Percentiles rank a stretch among this genome's conserved stretches.
Evolutionary conservation across 2,888 invertebrate genomes (phyloP).

Genomic region (Plagiodera versicolora): DNA sequence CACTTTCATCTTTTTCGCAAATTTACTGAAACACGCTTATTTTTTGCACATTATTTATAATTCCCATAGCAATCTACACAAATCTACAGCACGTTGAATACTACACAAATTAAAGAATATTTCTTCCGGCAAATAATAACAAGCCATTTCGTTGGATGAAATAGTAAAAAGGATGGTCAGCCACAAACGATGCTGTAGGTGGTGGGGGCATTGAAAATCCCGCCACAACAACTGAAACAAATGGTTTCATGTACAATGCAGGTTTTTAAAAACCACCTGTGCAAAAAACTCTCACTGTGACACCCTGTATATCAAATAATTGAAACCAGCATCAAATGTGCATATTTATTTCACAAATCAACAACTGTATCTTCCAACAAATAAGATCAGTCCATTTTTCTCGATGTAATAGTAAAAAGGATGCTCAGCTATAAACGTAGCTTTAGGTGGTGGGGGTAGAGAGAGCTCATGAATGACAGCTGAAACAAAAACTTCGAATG

Average conservation of each 20-base stretch:
- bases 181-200: background rate
- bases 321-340: too few species aligned
- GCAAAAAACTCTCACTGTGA: too few species aligned
- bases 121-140: constrained; percentile 3
- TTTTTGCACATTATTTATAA: too few species aligned
- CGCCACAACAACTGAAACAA: background rate
- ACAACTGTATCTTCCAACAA: background rate
- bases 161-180: constrained; percentile 1
- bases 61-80: too few species aligned
- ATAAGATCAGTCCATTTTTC: background rate
- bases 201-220: background rate
- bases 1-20: too few species aligned
- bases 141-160: background rate
- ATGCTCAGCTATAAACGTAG: background rate
- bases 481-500: background rate
- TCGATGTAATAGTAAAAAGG: constrained; percentile 4
- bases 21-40: too few species aligned
- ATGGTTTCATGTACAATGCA: too few species aligned
- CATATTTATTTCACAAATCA: too few species aligned
- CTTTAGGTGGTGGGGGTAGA: background rate
- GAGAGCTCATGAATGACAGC: background rate
- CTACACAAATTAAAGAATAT: background rate
- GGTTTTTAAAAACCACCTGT: too few species aligned
- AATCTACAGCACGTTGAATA: background rate
- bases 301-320: too few species aligned